Conservation (phyloP, 2,797 vertebrate species). For the Sebastes elongatus region DNA sequence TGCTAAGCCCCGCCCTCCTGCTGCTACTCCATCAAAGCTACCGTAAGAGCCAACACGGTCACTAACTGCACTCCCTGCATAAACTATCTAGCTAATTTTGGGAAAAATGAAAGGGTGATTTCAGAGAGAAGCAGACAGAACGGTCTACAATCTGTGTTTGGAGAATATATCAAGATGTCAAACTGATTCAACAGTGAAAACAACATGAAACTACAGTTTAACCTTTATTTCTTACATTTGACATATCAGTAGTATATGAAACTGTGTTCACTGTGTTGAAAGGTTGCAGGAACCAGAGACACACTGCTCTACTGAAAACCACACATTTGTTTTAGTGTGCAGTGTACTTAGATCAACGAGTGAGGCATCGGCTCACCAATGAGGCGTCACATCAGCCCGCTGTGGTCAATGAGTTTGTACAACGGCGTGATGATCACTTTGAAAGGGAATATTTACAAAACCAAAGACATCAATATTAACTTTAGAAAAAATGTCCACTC, state of each 20-base stretch:
- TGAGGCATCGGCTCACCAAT: background rate
- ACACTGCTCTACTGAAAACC: background rate
- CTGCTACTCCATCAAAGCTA: no score
- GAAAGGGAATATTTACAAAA: background rate
- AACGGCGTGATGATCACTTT: background rate
- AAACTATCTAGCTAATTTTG: no score
- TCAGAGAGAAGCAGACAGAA: no score
- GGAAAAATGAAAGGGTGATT: fast-evolving
- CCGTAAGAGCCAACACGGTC: no score
- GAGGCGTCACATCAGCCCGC: background rate
- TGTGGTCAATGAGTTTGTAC: background rate
- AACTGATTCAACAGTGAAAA: no score
- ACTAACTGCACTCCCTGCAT: no score
- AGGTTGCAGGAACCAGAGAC: background rate
- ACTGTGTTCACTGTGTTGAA: background rate
- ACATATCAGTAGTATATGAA: no score
- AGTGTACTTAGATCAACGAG: background rate
- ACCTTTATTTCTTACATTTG: background rate
- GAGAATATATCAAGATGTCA: no score
- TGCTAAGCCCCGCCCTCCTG: no score
- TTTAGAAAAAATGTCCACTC: background rate
- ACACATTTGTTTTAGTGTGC: background rate
- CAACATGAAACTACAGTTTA: no score
- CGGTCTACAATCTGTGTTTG: no score
- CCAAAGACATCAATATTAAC: background rate